A percentile compares a stretch with the other conserved stretches of the same genome.
Evolutionary conservation across 2,888 invertebrate species (phyloP).

Genomic region (Leptinotarsa tumamoca): DNA sequence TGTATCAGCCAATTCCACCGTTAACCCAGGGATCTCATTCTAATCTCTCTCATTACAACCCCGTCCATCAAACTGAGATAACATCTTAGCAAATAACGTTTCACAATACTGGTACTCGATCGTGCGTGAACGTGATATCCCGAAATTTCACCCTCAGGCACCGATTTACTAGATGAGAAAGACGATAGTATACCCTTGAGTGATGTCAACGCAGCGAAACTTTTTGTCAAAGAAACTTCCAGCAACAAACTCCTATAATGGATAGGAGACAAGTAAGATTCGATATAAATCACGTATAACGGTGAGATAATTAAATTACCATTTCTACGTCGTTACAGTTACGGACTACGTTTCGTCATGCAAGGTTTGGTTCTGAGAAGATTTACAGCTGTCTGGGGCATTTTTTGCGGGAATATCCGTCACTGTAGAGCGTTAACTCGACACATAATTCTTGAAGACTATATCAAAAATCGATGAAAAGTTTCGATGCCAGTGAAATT

Average conservation of each 20-base stretch:
- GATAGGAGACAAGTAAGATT: constrained; percentile 5
- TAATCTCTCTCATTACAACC: background rate
- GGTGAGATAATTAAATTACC: constrained; percentile 8
- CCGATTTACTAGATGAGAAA: constrained; percentile 4
- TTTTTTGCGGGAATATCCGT: background rate
- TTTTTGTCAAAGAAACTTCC: background rate
- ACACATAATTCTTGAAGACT: background rate
- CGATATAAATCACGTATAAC: constrained; percentile 11
- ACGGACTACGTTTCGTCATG: constrained; percentile 7
- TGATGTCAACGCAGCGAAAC: constrained; percentile 5
- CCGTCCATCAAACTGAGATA: constrained; percentile 1
- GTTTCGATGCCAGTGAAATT: background rate
- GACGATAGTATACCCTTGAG: constrained; percentile 14
- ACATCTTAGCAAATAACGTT: constrained; percentile 2
- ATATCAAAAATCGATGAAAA: background rate
- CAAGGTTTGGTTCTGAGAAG: background rate
- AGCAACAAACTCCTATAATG: background rate
- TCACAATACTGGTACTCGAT: background rate
- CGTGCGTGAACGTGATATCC: background rate
- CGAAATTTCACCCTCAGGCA: constrained; percentile 6
- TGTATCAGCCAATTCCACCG: no score
- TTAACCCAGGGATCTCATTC: background rate
- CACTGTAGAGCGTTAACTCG: background rate
- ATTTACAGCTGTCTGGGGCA: background rate
- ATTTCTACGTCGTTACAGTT: background rate